Evolutionary conservation across 2,797 vertebrate genomes (phyloP).

Genomic region (Threskiornis aethiopicus): DNA sequence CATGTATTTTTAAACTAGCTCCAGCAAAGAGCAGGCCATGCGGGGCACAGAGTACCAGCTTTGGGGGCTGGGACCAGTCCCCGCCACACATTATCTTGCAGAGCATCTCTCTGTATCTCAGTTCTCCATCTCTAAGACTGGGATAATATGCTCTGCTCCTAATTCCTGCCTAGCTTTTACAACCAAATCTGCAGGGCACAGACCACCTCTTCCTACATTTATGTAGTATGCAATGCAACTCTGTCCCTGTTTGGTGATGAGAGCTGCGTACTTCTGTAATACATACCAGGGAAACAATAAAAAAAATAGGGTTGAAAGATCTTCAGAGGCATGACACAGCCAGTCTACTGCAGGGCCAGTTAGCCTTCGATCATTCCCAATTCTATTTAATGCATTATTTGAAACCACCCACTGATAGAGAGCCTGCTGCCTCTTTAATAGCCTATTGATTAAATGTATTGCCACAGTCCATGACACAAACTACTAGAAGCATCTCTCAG

Average conservation of each 20-base stretch:
- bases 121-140: background rate
- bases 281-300: background rate
- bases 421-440: background rate
- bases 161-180: background rate
- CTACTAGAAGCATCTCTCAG: background rate
- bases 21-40: background rate
- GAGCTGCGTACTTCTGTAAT: background rate
- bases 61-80: background rate
- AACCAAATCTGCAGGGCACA: background rate
- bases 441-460: background rate
- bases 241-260: background rate
- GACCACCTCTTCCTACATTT: background rate
- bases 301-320: background rate
- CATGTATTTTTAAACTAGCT: slow-evolving; percentile 52
- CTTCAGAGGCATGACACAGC: background rate
- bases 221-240: accelerated
- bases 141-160: background rate
- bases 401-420: background rate
- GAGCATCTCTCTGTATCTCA: background rate
- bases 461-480: background rate
- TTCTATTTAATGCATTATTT: background rate
- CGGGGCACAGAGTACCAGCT: background rate
- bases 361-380: background rate
- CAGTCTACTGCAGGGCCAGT: background rate
- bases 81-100: background rate